A percentile compares a stretch with the other conserved stretches of the same genome.
Conservation (phyloP, 2,797 vertebrate genomes). For the Myotis daubentonii region DNA sequence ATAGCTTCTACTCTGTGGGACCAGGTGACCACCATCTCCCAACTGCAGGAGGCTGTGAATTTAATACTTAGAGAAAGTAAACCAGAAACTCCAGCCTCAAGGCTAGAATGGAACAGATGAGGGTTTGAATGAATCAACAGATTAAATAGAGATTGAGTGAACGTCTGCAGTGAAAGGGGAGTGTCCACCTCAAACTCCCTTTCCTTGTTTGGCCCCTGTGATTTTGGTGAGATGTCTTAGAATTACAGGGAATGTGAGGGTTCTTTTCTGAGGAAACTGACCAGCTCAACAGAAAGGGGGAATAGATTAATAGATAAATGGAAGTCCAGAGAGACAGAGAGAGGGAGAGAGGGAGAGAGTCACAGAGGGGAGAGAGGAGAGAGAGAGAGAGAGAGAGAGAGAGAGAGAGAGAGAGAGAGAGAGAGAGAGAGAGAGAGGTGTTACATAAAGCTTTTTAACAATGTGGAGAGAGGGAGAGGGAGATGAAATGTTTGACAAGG, state of each 20-base stretch:
- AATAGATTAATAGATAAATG: not conserved
- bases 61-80: not conserved
- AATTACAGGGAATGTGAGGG: not conserved
- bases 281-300: not conserved
- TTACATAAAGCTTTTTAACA: not conserved
- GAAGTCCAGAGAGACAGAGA: not conserved
- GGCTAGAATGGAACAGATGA: not conserved
- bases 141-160: not conserved
- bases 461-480: not conserved
- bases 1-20: not conserved
- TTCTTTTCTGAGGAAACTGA: not conserved
- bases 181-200: not conserved
- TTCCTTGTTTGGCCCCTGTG: not conserved
- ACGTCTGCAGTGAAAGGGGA: not conserved
- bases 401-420: not conserved
- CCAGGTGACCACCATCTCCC: not conserved
- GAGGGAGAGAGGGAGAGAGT: too few relatives aligned
- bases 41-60: not conserved
- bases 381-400: rapidly evolving
- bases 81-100: not conserved
- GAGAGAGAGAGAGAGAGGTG: not conserved
- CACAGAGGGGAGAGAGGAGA: not conserved
- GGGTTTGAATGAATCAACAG: not conserved
- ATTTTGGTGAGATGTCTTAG: not conserved
- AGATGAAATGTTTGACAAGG: not conserved